Base-by-base conservation (phyloP, 2,797 vertebrate species). In the Cyprinella venusta region DNA sequence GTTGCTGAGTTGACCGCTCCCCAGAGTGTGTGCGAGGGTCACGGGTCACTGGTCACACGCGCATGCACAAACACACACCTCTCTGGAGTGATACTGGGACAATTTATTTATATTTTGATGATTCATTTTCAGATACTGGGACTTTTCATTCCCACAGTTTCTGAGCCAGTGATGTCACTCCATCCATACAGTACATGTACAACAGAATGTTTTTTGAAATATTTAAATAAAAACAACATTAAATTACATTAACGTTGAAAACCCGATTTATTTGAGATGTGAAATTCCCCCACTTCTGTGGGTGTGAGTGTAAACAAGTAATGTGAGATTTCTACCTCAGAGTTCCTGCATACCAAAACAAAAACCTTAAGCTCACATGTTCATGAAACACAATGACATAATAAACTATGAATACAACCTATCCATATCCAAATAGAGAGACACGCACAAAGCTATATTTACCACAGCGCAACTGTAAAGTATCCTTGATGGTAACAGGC, bases 1-100 rank as follows among this genome's bases (percentile, higher is more conserved):
- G 80, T 54, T 83, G 82, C 76, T 45, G 70, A 87, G 69, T 68
- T 87, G 80, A 85, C 54, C 36, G 64, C n/a, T 87, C 80, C 82
- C 77, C 71, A 5, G 86, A 76, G 84, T 61, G 56, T 59, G 26
- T 40, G 71, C 21, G 45, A 61, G 68, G 74, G 84, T 86, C 72
- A 87, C 56, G 52, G 83, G 82, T 84, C 69, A 74, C 82, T 77
- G 68, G 68, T 80, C 63, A 50, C 30, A 45, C 19, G 6, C 1
- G 42, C 4, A 18, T 7, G 18, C 7, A 83, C 7, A 61, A 15
- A 19, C 1, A 15, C 26, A 36, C 1, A 26, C 42, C 21, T 77
- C 54, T 81, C 56, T 71, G 63, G 38, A 63, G 74, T 19, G 42
- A 70, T 8, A 72, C 68, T 72, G 50, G n/a, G 48, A 52, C 33